Evolutionary conservation across 2,888 invertebrate genomes (phyloP).

Genomic region (Molanna angustata): DNA sequence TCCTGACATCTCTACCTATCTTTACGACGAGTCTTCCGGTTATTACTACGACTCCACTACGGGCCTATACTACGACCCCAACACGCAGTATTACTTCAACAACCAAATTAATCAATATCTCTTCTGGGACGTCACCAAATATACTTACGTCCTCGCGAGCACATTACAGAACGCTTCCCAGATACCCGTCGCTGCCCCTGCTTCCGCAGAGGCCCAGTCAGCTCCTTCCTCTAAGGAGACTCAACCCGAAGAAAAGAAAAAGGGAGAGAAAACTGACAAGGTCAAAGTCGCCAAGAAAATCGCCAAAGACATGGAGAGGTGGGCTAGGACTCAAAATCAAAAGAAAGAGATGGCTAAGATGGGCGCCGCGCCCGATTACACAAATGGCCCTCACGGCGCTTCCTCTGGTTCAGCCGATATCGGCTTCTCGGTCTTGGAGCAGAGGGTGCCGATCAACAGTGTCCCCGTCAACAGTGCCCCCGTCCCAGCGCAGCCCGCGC

Average conservation of each 20-base stretch:
- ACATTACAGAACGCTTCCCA: conserved; percentile 41
- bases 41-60: conserved; percentile 94
- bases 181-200: conserved; percentile 35
- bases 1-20: conserved; percentile 89
- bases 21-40: conserved; percentile 92
- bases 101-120: conserved; percentile 86
- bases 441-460: conserved; percentile 43
- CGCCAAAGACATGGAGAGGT: conserved; percentile 81
- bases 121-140: conserved; percentile 85
- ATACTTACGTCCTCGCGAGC: conserved; percentile 59
- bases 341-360: conserved; percentile 74
- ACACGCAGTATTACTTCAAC: conserved; percentile 95
- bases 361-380: conserved; percentile 50
- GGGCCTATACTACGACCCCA: conserved; percentile 94
- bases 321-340: conserved; percentile 97
- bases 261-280: conserved; percentile 82
- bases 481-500: conserved; percentile 39
- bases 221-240: conserved; percentile 11
- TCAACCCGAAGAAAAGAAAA: conserved; percentile 54
- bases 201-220: conserved; percentile 34
- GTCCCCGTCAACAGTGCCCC: conserved; percentile 42
- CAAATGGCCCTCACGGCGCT: conserved; percentile 41
- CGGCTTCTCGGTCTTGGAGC: conserved; percentile 82
- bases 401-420: conserved; percentile 83
- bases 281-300: conserved; percentile 97